Evolutionary conservation across 2,888 invertebrate species (phyloP).

Genomic region (Argyresthia albistria): DNA sequence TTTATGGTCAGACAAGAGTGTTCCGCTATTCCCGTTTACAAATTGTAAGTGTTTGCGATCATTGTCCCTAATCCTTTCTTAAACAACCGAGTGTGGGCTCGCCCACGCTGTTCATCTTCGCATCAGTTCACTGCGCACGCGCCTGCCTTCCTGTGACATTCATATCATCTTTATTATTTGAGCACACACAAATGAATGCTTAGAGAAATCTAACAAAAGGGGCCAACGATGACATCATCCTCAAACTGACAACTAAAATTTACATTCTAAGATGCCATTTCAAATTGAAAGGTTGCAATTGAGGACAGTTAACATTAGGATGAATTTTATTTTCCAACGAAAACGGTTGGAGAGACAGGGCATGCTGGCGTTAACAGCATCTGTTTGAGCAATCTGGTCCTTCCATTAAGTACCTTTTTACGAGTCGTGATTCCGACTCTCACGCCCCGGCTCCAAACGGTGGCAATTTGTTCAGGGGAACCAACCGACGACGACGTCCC

Average conservation of each 20-base stretch:
- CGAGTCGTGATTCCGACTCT: slow-evolving; percentile 16
- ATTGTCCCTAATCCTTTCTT: background rate
- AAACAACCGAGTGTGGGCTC: slow-evolving; percentile 51
- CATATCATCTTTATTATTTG: slow-evolving; percentile 33
- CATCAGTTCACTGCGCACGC: slow-evolving; percentile 61
- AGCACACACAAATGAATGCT: slow-evolving; percentile 29
- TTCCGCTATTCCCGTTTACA: background rate
- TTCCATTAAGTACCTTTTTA: slow-evolving; percentile 15
- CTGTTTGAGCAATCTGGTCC: slow-evolving; percentile 13
- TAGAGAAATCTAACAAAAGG: slow-evolving; percentile 14
- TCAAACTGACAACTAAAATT: background rate
- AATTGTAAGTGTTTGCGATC: background rate
- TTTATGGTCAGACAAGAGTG: background rate
- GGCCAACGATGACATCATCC: slow-evolving; percentile 26
- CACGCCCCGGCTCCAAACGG: slow-evolving; percentile 12
- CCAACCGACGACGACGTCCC: slow-evolving; percentile 10
- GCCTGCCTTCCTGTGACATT: slow-evolving; percentile 57
- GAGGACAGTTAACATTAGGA: slow-evolving; percentile 5
- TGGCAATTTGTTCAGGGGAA: slow-evolving; percentile 16
- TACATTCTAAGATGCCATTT: background rate
- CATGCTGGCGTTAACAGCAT: slow-evolving; percentile 9
- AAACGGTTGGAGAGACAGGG: slow-evolving; percentile 1
- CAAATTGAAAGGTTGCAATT: slow-evolving; percentile 6
- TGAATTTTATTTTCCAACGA: slow-evolving; percentile 7
- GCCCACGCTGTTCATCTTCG: slow-evolving; percentile 59